Base-by-base conservation (phyloP, 2,888 invertebrate genomes). In the Celastrina argiolus region DNA sequence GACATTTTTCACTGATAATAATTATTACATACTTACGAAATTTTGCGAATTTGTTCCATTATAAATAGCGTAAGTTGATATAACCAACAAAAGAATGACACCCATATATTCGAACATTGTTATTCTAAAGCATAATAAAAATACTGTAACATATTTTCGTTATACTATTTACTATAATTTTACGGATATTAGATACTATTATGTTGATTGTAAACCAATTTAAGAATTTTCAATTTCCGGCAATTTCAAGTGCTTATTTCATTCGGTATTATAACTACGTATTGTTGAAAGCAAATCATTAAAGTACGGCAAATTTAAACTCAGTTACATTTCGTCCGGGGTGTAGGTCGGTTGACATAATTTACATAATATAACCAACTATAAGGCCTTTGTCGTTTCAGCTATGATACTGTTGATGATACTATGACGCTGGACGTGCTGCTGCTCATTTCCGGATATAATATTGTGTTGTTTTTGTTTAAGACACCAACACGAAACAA, bases 11-110 rank as follows among this genome's bases (percentile, higher is more conserved):
- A 56, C 26, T 28, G 7, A 10, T 26, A 4, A n/a, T n/a, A n/a
- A n/a, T 31, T 7, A 31, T n/a, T 58, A 16, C 2, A 51, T 68
- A 81, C 83, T 81, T 69, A 84, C 83, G 69, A 77, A 83, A 66
- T 77, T 80, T 12, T 77, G 75, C 16, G 70, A 71, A 68, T 79
- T 74, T 59, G 72, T 72, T 69, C 79, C 78, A 67, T 75, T 75
- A 16, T 74, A 69, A 42, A 71, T 72, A 70, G 42, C 76, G 41
- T 18, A 26, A 51, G 22, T 31, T 2, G 65, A 28, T 58, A 69
- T 58, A 61, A 39, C 0, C 0, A 61, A 22, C 74, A 73, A 64
- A 75, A 56, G 41, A 80, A 68, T 63, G 78, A 67, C 7, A 78
- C 51, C 66, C 66, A 66, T 70, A 71, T 39, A 73, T 58, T 22